A percentile compares a stretch with the other conserved stretches of the same genome.
Evolutionary conservation across 1,140 invertebrate genomes (phyloP).

Genomic region (Bombus sylvicola): DNA sequence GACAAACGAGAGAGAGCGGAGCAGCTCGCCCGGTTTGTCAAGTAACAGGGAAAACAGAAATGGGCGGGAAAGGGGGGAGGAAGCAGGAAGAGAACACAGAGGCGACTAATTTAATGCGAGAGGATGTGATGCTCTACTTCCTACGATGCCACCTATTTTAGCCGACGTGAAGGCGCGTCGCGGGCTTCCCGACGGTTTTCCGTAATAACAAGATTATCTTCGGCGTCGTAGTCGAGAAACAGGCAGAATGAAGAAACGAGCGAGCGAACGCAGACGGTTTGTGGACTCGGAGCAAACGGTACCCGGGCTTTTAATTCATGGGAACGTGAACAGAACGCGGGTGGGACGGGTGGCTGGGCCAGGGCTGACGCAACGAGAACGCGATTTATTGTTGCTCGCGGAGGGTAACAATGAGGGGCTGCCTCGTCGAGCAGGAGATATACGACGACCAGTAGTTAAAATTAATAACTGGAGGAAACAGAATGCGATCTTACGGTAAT

Average conservation of each 20-base stretch:
- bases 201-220: slow-evolving; percentile 55
- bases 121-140: slow-evolving; percentile 66
- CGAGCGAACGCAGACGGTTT: background rate
- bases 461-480: slow-evolving; percentile 55
- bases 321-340: background rate
- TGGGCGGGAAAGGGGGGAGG: background rate
- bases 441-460: slow-evolving; percentile 55
- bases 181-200: slow-evolving; percentile 53
- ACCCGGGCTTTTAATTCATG: slow-evolving; percentile 27
- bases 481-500: slow-evolving; percentile 63
- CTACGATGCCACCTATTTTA: slow-evolving; percentile 62
- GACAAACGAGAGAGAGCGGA: background rate
- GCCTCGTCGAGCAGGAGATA: slow-evolving; percentile 37
- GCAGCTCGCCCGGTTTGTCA: background rate
- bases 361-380: slow-evolving; percentile 31
- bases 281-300: background rate
- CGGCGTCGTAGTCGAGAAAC: slow-evolving; percentile 19
- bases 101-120: slow-evolving; percentile 67
- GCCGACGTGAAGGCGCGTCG: slow-evolving; percentile 48
- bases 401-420: slow-evolving; percentile 49
- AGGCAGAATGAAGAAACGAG: background rate
- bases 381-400: slow-evolving; percentile 56
- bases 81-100: slow-evolving; percentile 25
- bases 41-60: background rate
- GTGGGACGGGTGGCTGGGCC: background rate